phyloP scores from a whole-genome alignment of 2,888 invertebrate genomes.

The Oxyscelio sp. region DNA sequence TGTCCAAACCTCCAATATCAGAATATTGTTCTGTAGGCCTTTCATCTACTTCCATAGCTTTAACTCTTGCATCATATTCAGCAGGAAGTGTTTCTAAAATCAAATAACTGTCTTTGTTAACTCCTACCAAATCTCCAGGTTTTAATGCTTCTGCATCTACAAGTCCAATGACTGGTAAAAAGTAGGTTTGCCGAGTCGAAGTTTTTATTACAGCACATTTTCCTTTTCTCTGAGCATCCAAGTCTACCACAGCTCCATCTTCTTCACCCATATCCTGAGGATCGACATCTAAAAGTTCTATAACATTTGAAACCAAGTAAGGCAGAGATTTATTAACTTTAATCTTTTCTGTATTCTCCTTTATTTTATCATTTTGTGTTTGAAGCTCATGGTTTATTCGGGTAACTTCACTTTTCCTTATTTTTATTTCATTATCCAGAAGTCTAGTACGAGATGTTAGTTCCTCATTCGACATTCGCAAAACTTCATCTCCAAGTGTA shows the following conservation, averaged over 20 bases:
- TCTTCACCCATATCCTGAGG: conserved; percentile 98
- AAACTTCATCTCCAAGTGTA: conserved; percentile 95
- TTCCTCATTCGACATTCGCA: conserved; percentile 98
- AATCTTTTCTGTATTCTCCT: conserved; percentile 99
- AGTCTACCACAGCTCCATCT: conserved; percentile 99
- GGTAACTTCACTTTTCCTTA: conserved; percentile 99
- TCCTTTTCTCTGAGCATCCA: conserved; percentile 99
- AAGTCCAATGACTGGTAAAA: conserved; percentile 99
- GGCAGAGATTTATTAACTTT: conserved; percentile 99
- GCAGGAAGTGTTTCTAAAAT: conserved; percentile 99
- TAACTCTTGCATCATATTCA: conserved; percentile 99
- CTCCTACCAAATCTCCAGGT: conserved; percentile 98
- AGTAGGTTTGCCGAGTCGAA: conserved; percentile 99
- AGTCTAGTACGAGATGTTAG: conserved; percentile 97
- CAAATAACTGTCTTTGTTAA: conserved; percentile 99
- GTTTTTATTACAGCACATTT: conserved; percentile 99
- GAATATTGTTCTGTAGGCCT: conserved; percentile 99
- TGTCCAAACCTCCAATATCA: conserved; percentile 99
- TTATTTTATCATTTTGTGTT: conserved; percentile 98
- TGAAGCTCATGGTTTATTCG: conserved; percentile 98
- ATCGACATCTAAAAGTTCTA: conserved; percentile 98
- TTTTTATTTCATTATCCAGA: conserved; percentile 99
- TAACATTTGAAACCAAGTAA: conserved; percentile 99
- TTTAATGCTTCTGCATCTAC: conserved; percentile 99
- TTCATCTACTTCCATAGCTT: conserved; percentile 99